Conservation (phyloP, 2,888 invertebrate species). For the Limulus polyphemus region DNA sequence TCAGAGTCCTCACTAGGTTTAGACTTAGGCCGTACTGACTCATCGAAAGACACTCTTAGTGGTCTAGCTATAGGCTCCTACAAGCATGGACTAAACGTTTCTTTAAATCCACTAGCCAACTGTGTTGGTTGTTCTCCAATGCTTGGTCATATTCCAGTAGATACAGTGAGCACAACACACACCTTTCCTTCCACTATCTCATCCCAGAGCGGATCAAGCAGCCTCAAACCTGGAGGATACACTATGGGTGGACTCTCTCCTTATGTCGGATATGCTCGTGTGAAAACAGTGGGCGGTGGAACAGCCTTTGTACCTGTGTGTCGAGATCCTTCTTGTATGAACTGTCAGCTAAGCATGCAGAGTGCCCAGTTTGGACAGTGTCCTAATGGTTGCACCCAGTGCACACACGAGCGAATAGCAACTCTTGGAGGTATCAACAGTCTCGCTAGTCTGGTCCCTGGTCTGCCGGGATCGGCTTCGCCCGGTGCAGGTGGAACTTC, state of each 20-base stretch:
- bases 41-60: slow-evolving; percentile 27
- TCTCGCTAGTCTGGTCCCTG: slow-evolving; percentile 41
- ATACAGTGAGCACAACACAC: slow-evolving; percentile 26
- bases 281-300: slow-evolving; percentile 79
- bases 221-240: slow-evolving; percentile 23
- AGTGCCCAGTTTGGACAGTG: slow-evolving; percentile 50
- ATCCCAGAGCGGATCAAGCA: slow-evolving; percentile 8
- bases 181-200: slow-evolving; percentile 22
- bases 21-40: not conserved
- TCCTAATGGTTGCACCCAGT: slow-evolving; percentile 87
- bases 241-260: slow-evolving; percentile 47
- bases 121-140: slow-evolving; percentile 27
- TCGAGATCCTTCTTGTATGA: slow-evolving; percentile 90
- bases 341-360: slow-evolving; percentile 81
- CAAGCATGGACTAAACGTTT: slow-evolving; percentile 33
- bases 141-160: slow-evolving; percentile 41
- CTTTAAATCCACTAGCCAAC: slow-evolving; percentile 23
- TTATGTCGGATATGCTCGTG: slow-evolving; percentile 77
- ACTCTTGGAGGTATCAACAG: slow-evolving; percentile 56
- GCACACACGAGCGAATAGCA: slow-evolving; percentile 59
- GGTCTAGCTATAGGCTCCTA: slow-evolving; percentile 27
- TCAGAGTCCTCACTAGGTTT: slow-evolving; percentile 3
- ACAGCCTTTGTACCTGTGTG: slow-evolving; percentile 80
- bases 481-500: too few relatives aligned
- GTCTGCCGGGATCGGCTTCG: slow-evolving; percentile 4